phyloP scores from a whole-genome alignment of 2,797 vertebrate genomes.

The Malurus splendens region DNA sequence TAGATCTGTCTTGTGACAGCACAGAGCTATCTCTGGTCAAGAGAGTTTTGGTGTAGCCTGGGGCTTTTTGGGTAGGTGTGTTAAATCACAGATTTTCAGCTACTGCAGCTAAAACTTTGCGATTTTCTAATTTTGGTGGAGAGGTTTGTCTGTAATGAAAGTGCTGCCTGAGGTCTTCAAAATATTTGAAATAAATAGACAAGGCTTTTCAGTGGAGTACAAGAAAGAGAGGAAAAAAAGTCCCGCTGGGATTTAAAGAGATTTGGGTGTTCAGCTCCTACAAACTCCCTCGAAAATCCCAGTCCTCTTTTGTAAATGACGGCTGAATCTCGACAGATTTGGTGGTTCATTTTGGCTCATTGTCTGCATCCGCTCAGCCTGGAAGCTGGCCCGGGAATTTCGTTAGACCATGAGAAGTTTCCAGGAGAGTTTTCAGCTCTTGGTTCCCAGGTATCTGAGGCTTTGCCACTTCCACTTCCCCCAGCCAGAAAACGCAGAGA shows the following conservation, averaged over 20 bases:
- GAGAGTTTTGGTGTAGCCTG: background rate
- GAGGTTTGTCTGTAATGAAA: background rate
- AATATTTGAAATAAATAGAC: background rate
- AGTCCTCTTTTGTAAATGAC: background rate
- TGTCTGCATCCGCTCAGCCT: slow-evolving; percentile 36
- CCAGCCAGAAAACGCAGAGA: slow-evolving; percentile 46
- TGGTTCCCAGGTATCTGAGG: slow-evolving; percentile 61
- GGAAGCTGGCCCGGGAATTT: slow-evolving; percentile 55
- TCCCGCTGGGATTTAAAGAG: background rate
- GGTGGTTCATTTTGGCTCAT: slow-evolving; percentile 51
- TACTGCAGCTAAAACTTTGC: background rate
- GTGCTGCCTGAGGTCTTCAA: background rate
- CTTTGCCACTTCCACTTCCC: slow-evolving; percentile 54
- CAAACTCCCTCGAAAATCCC: background rate
- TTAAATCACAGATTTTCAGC: background rate
- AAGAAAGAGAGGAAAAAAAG: background rate
- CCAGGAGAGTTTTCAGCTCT: slow-evolving; percentile 56
- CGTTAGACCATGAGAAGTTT: slow-evolving; percentile 55
- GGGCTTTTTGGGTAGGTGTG: background rate
- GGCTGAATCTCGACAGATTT: slow-evolving; percentile 40
- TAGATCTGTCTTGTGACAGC: background rate
- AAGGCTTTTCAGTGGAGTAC: background rate
- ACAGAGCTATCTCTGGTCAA: background rate
- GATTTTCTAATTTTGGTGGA: background rate
- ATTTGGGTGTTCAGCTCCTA: background rate